Percentiles rank a stretch among this genome's conserved stretches.
These are phyloP conservation scores for Therioaphis trifolii DNA, from an alignment of 2,888 invertebrate species.

Conservation along the genomic window DNA sequence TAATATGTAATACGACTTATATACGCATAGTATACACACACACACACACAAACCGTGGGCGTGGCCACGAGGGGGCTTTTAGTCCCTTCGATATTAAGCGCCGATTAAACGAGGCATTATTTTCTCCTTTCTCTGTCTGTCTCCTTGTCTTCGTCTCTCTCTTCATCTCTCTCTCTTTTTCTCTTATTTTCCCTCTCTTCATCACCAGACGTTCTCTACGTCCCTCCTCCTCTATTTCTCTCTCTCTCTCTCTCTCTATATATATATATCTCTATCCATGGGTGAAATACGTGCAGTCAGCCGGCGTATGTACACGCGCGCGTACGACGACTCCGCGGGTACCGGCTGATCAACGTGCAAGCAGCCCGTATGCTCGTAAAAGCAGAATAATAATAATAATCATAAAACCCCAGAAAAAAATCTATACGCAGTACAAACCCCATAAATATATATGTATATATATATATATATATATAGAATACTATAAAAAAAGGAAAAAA, in stretches of 20 bases:
- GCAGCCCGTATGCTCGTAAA: not conserved
- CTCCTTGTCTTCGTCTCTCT: not conserved
- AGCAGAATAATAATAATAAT: not conserved
- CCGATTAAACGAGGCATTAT: constrained; percentile 62
- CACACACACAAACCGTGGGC: not conserved
- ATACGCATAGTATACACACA: not conserved
- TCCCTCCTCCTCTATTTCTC: not conserved
- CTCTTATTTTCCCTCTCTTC: too few species aligned
- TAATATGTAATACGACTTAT: not conserved
- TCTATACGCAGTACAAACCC: constrained; percentile 18
- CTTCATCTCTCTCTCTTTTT: not conserved
- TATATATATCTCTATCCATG: too few species aligned
- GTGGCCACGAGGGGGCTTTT: constrained; percentile 38
- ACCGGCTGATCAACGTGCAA: not conserved
- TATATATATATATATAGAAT: too few species aligned
- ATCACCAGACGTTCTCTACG: not conserved
- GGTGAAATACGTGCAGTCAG: not conserved
- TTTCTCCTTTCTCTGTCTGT: not conserved
- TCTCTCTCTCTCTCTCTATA: not conserved
- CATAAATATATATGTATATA: too few species aligned
- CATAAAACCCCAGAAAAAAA: not conserved
- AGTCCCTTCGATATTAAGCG: constrained; percentile 61
- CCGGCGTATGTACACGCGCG: not conserved
- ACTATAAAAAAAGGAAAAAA: not conserved
- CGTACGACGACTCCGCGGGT: too few species aligned